Evolutionary conservation across 2,888 invertebrate species (phyloP), one percentile per base, ranked within the genome.

Genomic region (Mesorhabditis sp.): DNA sequence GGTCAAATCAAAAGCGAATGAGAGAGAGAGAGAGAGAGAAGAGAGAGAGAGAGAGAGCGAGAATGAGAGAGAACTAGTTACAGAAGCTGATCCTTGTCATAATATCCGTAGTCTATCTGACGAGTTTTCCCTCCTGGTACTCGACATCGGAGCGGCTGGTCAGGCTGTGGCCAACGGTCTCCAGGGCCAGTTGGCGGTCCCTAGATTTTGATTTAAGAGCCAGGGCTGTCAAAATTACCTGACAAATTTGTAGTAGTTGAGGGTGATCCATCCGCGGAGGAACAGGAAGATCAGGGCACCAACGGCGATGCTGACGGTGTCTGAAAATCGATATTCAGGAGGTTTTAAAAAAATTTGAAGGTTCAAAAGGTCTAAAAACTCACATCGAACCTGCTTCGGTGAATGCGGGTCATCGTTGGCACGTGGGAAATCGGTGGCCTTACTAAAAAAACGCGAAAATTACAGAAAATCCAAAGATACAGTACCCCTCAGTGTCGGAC

Each of bases 251-350:
- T 50, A 50, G 58, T 13, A 50, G 58, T 50, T 50, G 58, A 50
- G 58, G n/a, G 58, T 50, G 58, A 50, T 50, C 58, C 58, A 50
- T 50, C 58, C 58, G 58, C 58, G 58, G 58, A 50, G 58, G n/a
- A 13, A 50, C 7, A 50, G 7, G 58, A 50, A 50, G 58, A 50
- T 50, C 10, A 50, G 58, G 58, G n/a, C 7, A 1, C 10, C 58
- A n/a, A 50, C 7, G 58, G 58, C 58, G n/a, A 50, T 50, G n/a
- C 7, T 10, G 58, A 50, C 7, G 7, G 58, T 50, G 58, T 50
- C 58, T 50, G 58, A n/a, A 50, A 50, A 28, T 28, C 28, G 28
- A n/a, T n/a, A n/a, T n/a, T n/a, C n/a, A n/a, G n/a, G n/a, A n/a
- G n/a, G n/a, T 13, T 10, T 6, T 10, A 50, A 6, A 50, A 50